phyloP scores from a whole-genome alignment of 92 coral and sea anemone genomes.

The Parazoanthus swiftii region DNA sequence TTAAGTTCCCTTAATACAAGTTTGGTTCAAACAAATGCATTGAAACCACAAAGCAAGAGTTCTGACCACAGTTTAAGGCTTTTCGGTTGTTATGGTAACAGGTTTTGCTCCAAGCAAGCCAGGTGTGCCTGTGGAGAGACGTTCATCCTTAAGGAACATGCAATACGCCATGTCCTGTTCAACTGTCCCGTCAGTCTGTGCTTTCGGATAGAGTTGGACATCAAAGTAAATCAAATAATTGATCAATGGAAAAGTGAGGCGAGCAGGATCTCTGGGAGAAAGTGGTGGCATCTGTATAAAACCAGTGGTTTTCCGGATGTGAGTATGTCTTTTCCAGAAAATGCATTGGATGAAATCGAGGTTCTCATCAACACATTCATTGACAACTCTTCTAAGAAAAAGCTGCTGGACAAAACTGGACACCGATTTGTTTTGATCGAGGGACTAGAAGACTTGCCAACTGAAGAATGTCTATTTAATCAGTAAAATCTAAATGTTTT shows the following conservation, averaged over 20 bases:
- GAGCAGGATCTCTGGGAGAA: constrained; percentile 56
- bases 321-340: constrained; percentile 47
- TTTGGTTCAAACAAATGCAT: background rate
- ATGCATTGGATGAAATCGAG: constrained; percentile 48
- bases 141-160: constrained; percentile 47
- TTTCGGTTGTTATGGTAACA: constrained; percentile 12
- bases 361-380: constrained; percentile 37
- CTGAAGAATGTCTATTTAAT: background rate
- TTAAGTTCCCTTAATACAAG: background rate
- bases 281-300: constrained; percentile 65
- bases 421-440: constrained; percentile 51
- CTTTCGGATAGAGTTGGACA: constrained; percentile 55
- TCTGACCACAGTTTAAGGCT: background rate
- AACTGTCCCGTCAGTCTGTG: constrained; percentile 60
- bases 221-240: constrained; percentile 43
- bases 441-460: constrained; percentile 52
- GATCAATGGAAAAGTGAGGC: constrained; percentile 54
- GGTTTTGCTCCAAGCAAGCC: constrained; percentile 44
- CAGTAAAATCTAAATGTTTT: background rate
- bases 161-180: constrained; percentile 52
- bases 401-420: constrained; percentile 35
- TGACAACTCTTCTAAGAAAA: constrained; percentile 30
- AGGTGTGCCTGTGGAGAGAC: constrained; percentile 59
- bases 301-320: constrained; percentile 58
- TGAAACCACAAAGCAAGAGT: background rate